Conservation (phyloP, 1,140 invertebrate species). For the Stegodyphus mimosarum region DNA sequence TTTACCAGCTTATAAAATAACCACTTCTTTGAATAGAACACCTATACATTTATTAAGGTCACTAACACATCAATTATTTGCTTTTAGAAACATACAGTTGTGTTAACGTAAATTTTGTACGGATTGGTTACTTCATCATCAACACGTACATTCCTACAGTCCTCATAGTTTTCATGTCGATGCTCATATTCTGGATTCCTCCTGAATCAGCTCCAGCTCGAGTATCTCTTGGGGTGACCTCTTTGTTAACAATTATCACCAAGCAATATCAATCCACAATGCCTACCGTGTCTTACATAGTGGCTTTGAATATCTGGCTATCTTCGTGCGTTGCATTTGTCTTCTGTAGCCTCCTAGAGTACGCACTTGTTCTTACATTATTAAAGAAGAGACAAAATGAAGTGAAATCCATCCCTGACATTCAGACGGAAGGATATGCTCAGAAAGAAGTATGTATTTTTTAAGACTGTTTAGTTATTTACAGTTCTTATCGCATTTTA, state of each 20-base stretch:
- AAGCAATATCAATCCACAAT: slow-evolving; percentile 54
- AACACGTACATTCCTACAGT: slow-evolving; percentile 66
- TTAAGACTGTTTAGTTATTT: no score
- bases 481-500: no score
- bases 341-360: slow-evolving; percentile 82
- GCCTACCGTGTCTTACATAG: slow-evolving; percentile 53
- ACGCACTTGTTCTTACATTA: slow-evolving; percentile 37
- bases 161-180: slow-evolving; percentile 66
- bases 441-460: no score
- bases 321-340: slow-evolving; percentile 87
- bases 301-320: slow-evolving; percentile 89
- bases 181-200: slow-evolving; percentile 67
- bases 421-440: no score
- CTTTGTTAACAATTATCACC: slow-evolving; percentile 52
- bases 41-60: no score
- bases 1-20: no score
- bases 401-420: neutral
- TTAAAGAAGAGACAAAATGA: neutral
- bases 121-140: slow-evolving; percentile 65
- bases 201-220: slow-evolving; percentile 66
- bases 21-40: no score
- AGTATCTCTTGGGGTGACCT: slow-evolving; percentile 56
- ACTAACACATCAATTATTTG: no score
- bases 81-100: slow-evolving; percentile 36
- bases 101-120: slow-evolving; percentile 1